These are phyloP conservation scores for Acanthosepion lycidas DNA, from an alignment of 2,888 invertebrate genomes.

Conservation along the genomic window DNA sequence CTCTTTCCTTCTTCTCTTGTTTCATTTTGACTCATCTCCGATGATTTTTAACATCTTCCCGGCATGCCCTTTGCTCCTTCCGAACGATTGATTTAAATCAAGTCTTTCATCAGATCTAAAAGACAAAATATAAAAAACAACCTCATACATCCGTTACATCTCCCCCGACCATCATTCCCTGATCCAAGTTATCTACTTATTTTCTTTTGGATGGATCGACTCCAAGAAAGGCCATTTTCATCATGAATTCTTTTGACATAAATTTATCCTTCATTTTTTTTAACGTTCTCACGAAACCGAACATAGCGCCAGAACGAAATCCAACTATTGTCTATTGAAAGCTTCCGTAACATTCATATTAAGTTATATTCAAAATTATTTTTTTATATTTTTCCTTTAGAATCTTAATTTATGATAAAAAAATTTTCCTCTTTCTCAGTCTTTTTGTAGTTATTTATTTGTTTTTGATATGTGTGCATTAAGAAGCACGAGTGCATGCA, in stretches of 20 bases:
- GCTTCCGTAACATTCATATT: constrained; percentile 33
- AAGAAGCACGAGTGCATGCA: too few species aligned
- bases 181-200: background rate
- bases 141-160: too few species aligned
- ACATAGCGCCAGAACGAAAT: background rate
- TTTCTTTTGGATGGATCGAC: background rate
- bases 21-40: constrained; percentile 33
- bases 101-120: constrained; percentile 5
- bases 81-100: background rate
- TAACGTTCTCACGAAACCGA: background rate
- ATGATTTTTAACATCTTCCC: constrained; percentile 20
- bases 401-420: constrained; percentile 3
- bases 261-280: background rate
- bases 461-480: background rate
- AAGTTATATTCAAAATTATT: background rate
- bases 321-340: constrained; percentile 15
- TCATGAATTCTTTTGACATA: background rate
- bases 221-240: constrained; percentile 33
- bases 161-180: background rate
- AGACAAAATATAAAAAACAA: background rate
- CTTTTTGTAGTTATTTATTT: background rate
- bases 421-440: background rate
- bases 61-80: background rate
- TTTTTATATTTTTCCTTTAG: background rate
- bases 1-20: background rate